A percentile compares a stretch with the other conserved stretches of the same genome.
Conservation (phyloP, 2,888 invertebrate species). For the Dasysyrphus albostriatus region DNA sequence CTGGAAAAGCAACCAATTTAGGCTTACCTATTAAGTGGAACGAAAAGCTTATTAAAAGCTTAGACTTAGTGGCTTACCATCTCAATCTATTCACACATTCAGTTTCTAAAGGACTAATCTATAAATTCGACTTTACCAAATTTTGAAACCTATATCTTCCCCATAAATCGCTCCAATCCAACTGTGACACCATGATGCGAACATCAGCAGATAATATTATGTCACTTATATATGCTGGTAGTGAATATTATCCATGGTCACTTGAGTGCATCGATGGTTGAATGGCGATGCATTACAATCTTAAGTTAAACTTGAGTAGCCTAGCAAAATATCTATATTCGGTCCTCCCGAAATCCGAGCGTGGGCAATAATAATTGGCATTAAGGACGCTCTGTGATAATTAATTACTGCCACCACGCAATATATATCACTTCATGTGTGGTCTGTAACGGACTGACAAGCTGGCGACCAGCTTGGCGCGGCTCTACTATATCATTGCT, state of each 20-base stretch:
- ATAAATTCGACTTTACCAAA: neutral
- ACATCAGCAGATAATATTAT: conserved; percentile 44
- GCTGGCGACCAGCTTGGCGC: conserved; percentile 8
- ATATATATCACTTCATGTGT: conserved; percentile 29
- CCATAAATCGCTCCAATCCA: conserved; percentile 7
- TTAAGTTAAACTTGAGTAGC: conserved; percentile 22
- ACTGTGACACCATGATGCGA: conserved; percentile 27
- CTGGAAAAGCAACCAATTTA: too few species aligned
- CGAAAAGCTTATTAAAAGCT: too few species aligned
- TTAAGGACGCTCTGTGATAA: conserved; percentile 60
- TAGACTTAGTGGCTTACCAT: neutral
- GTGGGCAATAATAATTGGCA: conserved; percentile 46
- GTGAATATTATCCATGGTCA: conserved; percentile 24
- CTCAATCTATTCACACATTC: neutral
- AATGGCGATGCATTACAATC: conserved; percentile 10
- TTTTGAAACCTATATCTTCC: neutral
- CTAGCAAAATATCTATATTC: neutral
- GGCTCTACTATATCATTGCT: conserved; percentile 30
- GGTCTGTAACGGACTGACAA: conserved; percentile 41
- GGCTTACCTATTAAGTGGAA: too few species aligned
- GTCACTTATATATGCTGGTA: conserved; percentile 16
- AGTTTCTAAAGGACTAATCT: neutral
- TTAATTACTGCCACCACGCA: conserved; percentile 61
- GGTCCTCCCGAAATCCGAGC: neutral
- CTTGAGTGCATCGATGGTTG: conserved; percentile 49